Conservation (phyloP, 1,140 invertebrate genomes). For the Nasonia giraulti region DNA sequence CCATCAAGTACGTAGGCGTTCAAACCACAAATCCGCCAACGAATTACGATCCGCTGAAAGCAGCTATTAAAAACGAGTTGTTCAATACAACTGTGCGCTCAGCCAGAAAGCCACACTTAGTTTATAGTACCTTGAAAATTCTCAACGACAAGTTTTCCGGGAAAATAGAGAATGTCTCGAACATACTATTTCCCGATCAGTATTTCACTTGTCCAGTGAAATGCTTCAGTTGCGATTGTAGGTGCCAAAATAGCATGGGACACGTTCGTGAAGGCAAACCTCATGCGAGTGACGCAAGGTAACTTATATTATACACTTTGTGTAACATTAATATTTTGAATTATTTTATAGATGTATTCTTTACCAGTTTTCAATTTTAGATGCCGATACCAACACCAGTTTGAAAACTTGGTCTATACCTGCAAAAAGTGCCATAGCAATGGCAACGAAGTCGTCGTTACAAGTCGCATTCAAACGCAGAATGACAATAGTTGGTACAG, state of each 20-base stretch:
- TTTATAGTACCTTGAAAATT: slow-evolving; percentile 81
- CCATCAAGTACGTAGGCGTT: slow-evolving; percentile 83
- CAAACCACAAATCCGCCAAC: slow-evolving; percentile 75
- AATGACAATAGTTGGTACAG: slow-evolving; percentile 83
- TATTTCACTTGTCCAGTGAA: slow-evolving; percentile 86
- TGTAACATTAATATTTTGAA: slow-evolving; percentile 23
- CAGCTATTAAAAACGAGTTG: slow-evolving; percentile 75
- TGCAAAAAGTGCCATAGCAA: slow-evolving; percentile 80
- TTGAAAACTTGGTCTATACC: slow-evolving; percentile 84
- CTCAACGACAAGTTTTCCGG: slow-evolving; percentile 88
- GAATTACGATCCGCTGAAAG: slow-evolving; percentile 73
- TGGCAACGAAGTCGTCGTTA: slow-evolving; percentile 80
- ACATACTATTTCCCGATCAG: slow-evolving; percentile 84
- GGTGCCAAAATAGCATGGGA: slow-evolving; percentile 86
- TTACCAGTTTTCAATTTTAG: slow-evolving; percentile 57
- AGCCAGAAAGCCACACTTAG: slow-evolving; percentile 78
- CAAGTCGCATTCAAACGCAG: slow-evolving; percentile 76
- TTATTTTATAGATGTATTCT: slow-evolving; percentile 37
- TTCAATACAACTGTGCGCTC: slow-evolving; percentile 82
- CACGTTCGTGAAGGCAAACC: slow-evolving; percentile 81
- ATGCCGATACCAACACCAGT: slow-evolving; percentile 85
- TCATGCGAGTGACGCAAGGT: slow-evolving; percentile 76
- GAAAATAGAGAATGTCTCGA: slow-evolving; percentile 78
- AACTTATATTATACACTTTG: slow-evolving; percentile 47
- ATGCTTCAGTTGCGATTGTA: slow-evolving; percentile 83